Conservation (phyloP, 1,140 invertebrate species). For the Homarus americanus region DNA sequence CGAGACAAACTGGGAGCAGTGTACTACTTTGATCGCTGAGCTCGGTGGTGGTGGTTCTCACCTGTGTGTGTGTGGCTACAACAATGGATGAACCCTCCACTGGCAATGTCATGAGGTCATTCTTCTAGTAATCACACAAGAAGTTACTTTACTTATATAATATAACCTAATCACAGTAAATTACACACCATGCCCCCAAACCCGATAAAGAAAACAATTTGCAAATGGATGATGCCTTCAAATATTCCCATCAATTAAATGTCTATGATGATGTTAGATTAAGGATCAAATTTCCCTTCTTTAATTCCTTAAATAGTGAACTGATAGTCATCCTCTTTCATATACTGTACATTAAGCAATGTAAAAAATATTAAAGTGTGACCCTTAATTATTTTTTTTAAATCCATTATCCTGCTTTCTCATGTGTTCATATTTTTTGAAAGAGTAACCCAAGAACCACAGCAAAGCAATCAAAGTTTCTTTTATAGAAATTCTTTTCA, state of each 20-base stretch:
- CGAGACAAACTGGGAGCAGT: background rate
- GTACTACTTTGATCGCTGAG: conserved; percentile 27
- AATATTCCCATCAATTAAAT: no score
- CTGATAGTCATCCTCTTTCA: background rate
- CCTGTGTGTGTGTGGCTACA: background rate
- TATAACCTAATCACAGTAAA: background rate
- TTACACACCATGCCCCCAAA: no score
- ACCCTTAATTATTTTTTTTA: background rate
- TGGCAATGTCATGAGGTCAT: background rate
- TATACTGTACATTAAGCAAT: background rate
- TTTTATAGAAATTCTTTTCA: conserved; percentile 27
- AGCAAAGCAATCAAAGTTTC: conserved; percentile 38
- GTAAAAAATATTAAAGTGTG: background rate
- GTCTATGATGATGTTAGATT: background rate
- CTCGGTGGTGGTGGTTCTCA: conserved; percentile 10
- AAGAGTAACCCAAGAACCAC: conserved; percentile 1
- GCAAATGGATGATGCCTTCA: no score
- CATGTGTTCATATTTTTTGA: background rate
- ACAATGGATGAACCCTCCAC: background rate
- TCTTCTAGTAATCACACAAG: background rate
- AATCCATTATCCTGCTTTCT: no score
- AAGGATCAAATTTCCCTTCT: background rate
- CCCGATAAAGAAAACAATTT: no score
- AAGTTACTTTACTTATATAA: background rate
- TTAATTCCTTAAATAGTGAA: background rate